These are phyloP conservation scores for Seira sanloemensis DNA, from an alignment of 2,888 invertebrate genomes.

Conservation along the genomic window DNA sequence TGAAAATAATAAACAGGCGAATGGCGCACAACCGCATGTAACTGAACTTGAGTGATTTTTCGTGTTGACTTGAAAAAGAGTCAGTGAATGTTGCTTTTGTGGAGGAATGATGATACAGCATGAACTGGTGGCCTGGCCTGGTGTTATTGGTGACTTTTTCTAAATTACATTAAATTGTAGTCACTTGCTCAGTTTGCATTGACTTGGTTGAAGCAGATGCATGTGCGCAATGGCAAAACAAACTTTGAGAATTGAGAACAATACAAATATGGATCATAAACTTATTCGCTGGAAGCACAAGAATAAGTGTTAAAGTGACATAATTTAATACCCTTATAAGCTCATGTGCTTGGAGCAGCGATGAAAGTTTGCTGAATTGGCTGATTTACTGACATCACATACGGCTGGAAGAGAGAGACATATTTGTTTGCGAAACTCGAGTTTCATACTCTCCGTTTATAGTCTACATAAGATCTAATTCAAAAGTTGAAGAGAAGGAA, in stretches of 20 bases:
- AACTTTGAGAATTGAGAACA: no score
- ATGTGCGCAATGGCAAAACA: background rate
- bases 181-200: slow-evolving; percentile 14
- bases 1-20: slow-evolving; percentile 20
- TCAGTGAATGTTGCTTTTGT: slow-evolving; percentile 23
- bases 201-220: no score
- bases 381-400: background rate
- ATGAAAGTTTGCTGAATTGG: slow-evolving; percentile 38
- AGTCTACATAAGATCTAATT: no score
- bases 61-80: slow-evolving; percentile 32
- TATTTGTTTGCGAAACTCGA: slow-evolving; percentile 14
- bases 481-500: background rate
- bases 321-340: slow-evolving; percentile 48
- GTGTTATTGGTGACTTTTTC: slow-evolving; percentile 43
- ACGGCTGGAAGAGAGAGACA: no score
- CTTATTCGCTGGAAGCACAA: no score
- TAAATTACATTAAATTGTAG: slow-evolving; percentile 59
- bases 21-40: background rate
- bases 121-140: slow-evolving; percentile 25
- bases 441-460: no score
- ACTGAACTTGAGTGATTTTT: slow-evolving; percentile 28
- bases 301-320: no score
- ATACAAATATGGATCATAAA: slow-evolving; percentile 30
- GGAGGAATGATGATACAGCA: background rate
- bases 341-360: no score